phyloP scores from a whole-genome alignment of 35 echinoderm and acorn worm species.

The Eucidaris tribuloides region DNA sequence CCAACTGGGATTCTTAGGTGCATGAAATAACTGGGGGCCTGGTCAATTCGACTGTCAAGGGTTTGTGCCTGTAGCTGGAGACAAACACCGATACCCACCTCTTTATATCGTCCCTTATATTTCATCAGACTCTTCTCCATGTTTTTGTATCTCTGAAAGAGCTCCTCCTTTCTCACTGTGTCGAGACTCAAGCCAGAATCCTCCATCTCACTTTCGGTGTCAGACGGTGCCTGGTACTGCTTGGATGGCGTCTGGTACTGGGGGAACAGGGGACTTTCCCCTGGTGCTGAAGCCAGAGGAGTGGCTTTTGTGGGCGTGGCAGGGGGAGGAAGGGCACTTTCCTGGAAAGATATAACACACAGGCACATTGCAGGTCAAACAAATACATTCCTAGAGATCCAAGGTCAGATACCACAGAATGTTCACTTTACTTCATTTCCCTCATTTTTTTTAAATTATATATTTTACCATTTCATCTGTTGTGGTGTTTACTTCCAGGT shows the following conservation, averaged over 20 bases:
- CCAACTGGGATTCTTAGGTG: neutral
- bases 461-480: neutral
- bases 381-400: neutral
- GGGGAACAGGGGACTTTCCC: slow-evolving; percentile 87
- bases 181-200: slow-evolving; percentile 69
- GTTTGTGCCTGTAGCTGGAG: neutral
- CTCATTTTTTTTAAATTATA: neutral
- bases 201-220: slow-evolving; percentile 95
- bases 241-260: slow-evolving; percentile 86
- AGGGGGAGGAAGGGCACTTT: neutral
- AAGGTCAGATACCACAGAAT: neutral
- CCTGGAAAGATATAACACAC: neutral
- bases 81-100: slow-evolving; percentile 22
- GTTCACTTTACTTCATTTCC: neutral
- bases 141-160: slow-evolving; percentile 65
- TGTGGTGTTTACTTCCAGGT: too few species aligned
- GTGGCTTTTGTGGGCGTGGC: neutral
- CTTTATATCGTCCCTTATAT: slow-evolving; percentile 74
- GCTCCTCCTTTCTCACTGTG: slow-evolving; percentile 77
- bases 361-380: neutral
- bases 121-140: slow-evolving; percentile 73
- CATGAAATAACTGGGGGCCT: too few species aligned
- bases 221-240: slow-evolving; percentile 77
- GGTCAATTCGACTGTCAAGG: too few species aligned
- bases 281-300: neutral